Evolutionary conservation across 2,888 invertebrate species (phyloP).

Genomic region (Parochlus steinenii): DNA sequence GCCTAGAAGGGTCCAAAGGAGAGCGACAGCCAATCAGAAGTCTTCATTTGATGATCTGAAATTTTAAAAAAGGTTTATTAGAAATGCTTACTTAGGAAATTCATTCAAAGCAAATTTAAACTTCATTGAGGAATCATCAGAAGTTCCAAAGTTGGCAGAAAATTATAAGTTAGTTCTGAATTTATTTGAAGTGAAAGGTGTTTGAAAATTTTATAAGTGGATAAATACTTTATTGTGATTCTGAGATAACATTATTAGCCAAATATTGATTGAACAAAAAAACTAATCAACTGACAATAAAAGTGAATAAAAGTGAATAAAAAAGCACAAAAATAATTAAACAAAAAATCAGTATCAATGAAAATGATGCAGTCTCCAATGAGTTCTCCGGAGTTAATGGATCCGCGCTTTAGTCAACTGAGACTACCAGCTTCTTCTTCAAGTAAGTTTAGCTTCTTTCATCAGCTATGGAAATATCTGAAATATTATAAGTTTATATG

Average conservation of each 20-base stretch:
- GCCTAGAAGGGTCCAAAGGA: no score
- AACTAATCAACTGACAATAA: neutral
- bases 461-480: neutral
- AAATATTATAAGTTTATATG: neutral
- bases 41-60: no score
- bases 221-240: slow-evolving; percentile 5
- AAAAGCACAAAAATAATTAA: slow-evolving; percentile 2
- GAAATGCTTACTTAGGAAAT: no score
- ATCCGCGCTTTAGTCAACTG: slow-evolving; percentile 24
- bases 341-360: no score
- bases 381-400: slow-evolving; percentile 25
- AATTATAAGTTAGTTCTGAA: neutral
- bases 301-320: slow-evolving; percentile 1
- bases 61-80: no score
- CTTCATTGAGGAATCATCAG: slow-evolving; percentile 9
- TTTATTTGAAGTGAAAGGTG: neutral
- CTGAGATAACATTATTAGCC: neutral
- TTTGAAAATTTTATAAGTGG: neutral
- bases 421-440: slow-evolving; percentile 23
- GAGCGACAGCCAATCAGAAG: no score
- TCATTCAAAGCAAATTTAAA: slow-evolving; percentile 8
- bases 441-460: slow-evolving; percentile 22
- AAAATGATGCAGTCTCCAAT: slow-evolving; percentile 23
- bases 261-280: neutral
- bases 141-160: slow-evolving; percentile 7